Conservation (phyloP, 2,888 invertebrate species). For the Zaprionus obscuricornis region DNA sequence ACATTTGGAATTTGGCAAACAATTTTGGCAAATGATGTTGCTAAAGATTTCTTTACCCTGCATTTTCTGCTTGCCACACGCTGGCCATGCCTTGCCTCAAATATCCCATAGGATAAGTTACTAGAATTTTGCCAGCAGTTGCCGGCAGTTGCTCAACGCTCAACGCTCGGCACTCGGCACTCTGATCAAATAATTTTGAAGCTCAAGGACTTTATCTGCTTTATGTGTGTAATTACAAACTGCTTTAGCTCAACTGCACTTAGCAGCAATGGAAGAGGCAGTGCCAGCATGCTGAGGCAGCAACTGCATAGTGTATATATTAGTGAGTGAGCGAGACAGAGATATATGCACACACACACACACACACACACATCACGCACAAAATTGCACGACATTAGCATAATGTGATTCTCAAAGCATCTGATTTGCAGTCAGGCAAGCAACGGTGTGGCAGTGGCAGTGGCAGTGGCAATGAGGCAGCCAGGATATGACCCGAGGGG, state of each 20-base stretch:
- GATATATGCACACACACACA: not conserved
- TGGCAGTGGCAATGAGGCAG: conserved; percentile 5
- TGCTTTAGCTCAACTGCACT: conserved; percentile 28
- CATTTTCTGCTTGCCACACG: too few species aligned
- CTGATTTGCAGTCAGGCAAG: conserved; percentile 59
- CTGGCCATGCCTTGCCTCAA: too few species aligned
- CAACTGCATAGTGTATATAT: not conserved
- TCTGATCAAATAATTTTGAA: conserved; percentile 59
- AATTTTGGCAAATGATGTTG: conserved; percentile 15
- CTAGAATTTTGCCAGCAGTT: not conserved
- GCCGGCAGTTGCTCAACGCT: not conserved
- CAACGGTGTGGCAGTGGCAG: conserved; percentile 10
- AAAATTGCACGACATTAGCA: conserved; percentile 68
- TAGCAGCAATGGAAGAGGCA: too few species aligned
- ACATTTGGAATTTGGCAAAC: conserved; percentile 24
- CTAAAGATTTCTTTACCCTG: too few species aligned
- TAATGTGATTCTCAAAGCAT: conserved; percentile 68
- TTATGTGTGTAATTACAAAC: conserved; percentile 67
- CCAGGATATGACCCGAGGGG: conserved; percentile 35
- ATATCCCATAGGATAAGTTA: too few species aligned
- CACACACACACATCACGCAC: conserved; percentile 15
- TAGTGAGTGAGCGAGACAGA: too few species aligned
- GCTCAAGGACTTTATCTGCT: conserved; percentile 55
- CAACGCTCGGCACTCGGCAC: not conserved
- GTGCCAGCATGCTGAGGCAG: conserved; percentile 18